Percentiles rank a stretch among this genome's conserved stretches.
phyloP scores from a whole-genome alignment of 2,888 invertebrate genomes.

The Liodrosophila aerea region DNA sequence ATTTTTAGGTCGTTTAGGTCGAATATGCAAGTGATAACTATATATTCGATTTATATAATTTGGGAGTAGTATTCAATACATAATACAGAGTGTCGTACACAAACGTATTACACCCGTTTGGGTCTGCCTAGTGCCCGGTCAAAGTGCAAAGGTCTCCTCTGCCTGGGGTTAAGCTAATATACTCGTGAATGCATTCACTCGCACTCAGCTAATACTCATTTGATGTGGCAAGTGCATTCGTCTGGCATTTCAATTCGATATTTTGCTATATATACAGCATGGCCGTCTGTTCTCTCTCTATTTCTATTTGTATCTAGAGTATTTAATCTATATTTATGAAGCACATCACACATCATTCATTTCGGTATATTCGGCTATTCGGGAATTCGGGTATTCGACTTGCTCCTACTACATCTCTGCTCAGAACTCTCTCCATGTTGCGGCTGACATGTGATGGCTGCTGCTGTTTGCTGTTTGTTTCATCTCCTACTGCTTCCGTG shows the following conservation, averaged over 20 bases:
- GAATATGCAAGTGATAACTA: background rate
- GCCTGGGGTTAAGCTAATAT: background rate
- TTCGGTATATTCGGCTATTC: too few species aligned
- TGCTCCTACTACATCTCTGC: too few species aligned
- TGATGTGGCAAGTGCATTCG: background rate
- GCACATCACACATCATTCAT: constrained; percentile 12
- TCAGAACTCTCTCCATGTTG: background rate
- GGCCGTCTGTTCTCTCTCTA: constrained; percentile 1
- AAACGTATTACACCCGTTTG: too few species aligned
- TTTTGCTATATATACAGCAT: too few species aligned
- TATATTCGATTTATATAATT: too few species aligned
- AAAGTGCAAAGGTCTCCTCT: too few species aligned
- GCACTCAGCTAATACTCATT: background rate
- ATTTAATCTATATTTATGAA: constrained; percentile 72
- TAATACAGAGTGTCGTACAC: too few species aligned
- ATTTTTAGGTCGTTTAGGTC: too few species aligned
- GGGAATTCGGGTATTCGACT: too few species aligned
- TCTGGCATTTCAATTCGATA: constrained; percentile 14
- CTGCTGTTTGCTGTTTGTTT: constrained; percentile 10
- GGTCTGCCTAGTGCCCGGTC: too few species aligned
- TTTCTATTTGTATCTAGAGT: constrained; percentile 8
- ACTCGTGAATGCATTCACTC: constrained; percentile 2
- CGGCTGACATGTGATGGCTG: constrained; percentile 43
- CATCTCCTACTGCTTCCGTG: background rate
- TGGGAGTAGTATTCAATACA: too few species aligned